phyloP scores from a whole-genome alignment of 2,113 vertebrate genomes.

The Vanacampus margaritifer region DNA sequence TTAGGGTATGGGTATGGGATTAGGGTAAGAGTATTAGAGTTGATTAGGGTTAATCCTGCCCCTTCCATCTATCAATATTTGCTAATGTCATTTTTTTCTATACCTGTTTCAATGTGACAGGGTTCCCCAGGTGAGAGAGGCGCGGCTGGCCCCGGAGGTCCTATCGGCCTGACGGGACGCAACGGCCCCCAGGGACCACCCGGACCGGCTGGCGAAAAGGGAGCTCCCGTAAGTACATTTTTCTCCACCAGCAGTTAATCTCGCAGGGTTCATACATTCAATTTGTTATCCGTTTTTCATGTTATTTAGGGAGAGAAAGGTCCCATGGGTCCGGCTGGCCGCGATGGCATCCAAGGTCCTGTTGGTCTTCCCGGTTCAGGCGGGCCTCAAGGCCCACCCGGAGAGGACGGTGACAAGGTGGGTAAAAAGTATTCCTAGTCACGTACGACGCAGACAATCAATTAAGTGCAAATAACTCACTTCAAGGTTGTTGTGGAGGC shows the following conservation, averaged over 20 bases:
- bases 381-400: conserved; percentile 92
- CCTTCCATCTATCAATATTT: background rate
- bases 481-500: conserved; percentile 50
- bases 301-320: conserved; percentile 90
- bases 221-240: conserved; percentile 83
- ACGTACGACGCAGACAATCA: conserved; percentile 60
- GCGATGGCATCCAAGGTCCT: conserved; percentile 96
- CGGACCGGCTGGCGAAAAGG: conserved; percentile 94
- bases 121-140: conserved; percentile 93
- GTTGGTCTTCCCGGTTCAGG: conserved; percentile 92
- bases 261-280: background rate
- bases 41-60: background rate
- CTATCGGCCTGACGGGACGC: conserved; percentile 90
- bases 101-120: conserved; percentile 59
- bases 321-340: conserved; percentile 89
- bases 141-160: conserved; percentile 87
- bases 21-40: background rate
- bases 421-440: conserved; percentile 30
- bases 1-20: too few relatives aligned
- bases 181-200: conserved; percentile 93
- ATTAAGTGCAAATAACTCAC: conserved; percentile 64
- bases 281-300: background rate
- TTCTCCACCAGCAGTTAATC: too few relatives aligned
- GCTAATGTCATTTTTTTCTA: background rate
- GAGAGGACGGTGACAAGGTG: conserved; percentile 98